A percentile compares a stretch with the other conserved stretches of the same genome.
Evolutionary conservation across 2,888 invertebrate species (phyloP).

Genomic region (Saturnia japonica): DNA sequence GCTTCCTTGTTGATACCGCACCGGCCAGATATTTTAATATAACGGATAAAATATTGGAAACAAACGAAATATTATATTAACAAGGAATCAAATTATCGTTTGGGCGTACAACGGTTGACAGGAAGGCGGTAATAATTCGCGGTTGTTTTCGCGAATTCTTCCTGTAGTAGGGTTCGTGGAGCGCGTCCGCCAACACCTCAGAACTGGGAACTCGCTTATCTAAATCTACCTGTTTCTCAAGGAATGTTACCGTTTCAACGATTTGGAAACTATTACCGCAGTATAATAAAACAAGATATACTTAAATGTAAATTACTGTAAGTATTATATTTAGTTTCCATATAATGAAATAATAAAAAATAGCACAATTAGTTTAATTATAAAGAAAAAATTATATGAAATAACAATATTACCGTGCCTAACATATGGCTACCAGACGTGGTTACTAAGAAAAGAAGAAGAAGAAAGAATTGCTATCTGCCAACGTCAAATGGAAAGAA

Average conservation of each 20-base stretch:
- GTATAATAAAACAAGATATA: neutral
- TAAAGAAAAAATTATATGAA: too few relatives aligned
- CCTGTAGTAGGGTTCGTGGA: constrained; percentile 37
- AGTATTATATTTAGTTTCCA: too few relatives aligned
- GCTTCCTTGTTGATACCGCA: too few relatives aligned
- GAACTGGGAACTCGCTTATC: constrained; percentile 23
- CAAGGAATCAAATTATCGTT: constrained; percentile 26
- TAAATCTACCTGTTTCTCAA: constrained; percentile 23
- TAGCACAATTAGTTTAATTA: too few relatives aligned
- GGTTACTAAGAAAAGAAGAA: too few relatives aligned
- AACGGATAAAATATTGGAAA: neutral
- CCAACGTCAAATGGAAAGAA: too few relatives aligned
- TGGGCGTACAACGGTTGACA: constrained; percentile 55
- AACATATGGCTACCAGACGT: too few relatives aligned
- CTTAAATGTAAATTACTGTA: neutral
- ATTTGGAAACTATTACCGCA: neutral
- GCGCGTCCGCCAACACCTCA: constrained; percentile 24
- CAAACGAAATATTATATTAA: neutral
- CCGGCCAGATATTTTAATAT: too few relatives aligned
- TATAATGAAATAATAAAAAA: too few relatives aligned
- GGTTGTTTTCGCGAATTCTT: constrained; percentile 77
- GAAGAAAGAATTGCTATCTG: too few relatives aligned
- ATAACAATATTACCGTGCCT: too few relatives aligned
- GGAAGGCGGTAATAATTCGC: constrained; percentile 71
- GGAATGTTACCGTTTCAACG: neutral